Conservation (phyloP, 2,113 vertebrate species). For the Pachypanchax playfairii region DNA sequence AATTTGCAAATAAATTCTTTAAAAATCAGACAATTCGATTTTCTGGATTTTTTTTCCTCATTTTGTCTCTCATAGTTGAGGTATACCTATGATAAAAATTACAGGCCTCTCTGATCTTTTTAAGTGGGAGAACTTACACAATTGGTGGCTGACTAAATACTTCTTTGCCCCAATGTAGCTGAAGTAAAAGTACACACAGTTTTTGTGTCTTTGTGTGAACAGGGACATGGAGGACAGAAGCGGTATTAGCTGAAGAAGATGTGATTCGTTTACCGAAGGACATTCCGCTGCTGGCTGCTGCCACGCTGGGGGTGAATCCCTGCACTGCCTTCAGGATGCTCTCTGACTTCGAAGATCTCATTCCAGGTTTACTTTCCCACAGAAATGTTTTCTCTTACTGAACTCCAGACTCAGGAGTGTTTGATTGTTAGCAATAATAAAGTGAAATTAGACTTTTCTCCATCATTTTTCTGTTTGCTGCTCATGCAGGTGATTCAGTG, state of each 20-base stretch:
- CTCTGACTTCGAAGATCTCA: slow-evolving; percentile 87
- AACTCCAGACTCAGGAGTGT: background rate
- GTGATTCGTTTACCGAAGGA: slow-evolving; percentile 83
- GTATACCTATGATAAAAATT: no score
- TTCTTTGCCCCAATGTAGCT: no score
- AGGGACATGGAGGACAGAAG: slow-evolving; percentile 90
- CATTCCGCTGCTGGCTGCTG: slow-evolving; percentile 87
- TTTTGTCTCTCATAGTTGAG: no score
- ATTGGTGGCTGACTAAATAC: no score
- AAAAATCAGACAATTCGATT: no score
- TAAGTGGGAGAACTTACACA: no score
- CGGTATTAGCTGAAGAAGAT: slow-evolving; percentile 77
- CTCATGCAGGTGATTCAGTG: slow-evolving; percentile 86
- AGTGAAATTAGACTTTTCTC: background rate
- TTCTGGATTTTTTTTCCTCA: no score
- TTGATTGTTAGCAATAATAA: background rate
- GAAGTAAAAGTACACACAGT: no score
- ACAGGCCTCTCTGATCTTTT: no score
- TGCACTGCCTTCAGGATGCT: slow-evolving; percentile 94
- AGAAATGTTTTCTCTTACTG: background rate
- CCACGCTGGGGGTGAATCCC: slow-evolving; percentile 91
- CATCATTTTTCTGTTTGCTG: background rate
- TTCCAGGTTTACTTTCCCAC: slow-evolving; percentile 77
- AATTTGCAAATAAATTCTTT: no score
- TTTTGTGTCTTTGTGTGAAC: slow-evolving; percentile 32